Conservation (phyloP, 2,113 vertebrate species). For the Sceloporus tristichus region DNA sequence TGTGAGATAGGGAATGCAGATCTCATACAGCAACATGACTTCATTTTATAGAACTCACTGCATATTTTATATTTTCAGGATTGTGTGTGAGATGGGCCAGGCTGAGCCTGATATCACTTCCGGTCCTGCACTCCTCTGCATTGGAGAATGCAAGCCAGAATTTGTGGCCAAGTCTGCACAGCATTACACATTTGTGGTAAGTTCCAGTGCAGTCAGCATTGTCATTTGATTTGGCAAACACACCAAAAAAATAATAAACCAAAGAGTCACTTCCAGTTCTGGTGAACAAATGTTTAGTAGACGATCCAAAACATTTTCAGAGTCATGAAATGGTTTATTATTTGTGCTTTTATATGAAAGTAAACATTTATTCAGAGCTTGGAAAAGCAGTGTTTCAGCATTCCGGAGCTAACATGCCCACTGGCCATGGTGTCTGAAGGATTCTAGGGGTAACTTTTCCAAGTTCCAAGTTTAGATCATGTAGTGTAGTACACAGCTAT, state of each 20-base stretch:
- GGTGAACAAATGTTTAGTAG: background rate
- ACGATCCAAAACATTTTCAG: background rate
- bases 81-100: constrained; percentile 95
- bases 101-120: constrained; percentile 82
- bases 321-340: background rate
- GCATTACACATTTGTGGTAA: constrained; percentile 94
- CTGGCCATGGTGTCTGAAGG: too few species aligned
- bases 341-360: background rate
- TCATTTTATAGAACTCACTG: constrained; percentile 50
- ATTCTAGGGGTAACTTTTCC: too few species aligned
- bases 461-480: background rate
- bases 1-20: background rate
- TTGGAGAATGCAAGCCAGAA: constrained; percentile 94
- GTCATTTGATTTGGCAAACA: background rate
- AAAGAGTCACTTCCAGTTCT: background rate
- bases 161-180: constrained; percentile 91
- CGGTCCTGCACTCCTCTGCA: constrained; percentile 92
- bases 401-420: too few species aligned
- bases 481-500: background rate
- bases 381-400: too few species aligned
- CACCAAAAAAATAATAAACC: background rate
- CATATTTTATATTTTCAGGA: constrained; percentile 79
- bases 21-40: constrained; percentile 21
- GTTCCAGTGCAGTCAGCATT: constrained; percentile 15
- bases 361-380: background rate